Conservation (phyloP, 2,888 invertebrate species). For the Trimorus sp. region DNA sequence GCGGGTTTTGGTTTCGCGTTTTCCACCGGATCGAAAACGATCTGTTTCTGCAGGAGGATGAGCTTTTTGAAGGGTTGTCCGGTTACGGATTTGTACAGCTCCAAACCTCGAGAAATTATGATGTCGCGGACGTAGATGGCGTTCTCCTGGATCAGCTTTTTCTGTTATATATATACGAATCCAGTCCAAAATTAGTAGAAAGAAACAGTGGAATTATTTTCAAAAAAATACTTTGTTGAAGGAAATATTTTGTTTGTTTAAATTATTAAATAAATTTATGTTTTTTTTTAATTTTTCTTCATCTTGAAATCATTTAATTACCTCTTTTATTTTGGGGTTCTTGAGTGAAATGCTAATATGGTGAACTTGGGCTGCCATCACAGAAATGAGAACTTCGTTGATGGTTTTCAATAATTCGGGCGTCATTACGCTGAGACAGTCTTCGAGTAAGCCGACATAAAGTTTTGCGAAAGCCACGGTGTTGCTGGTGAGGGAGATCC, state of each 20-base stretch:
- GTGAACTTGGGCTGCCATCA: constrained; percentile 89
- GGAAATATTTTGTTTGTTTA: no score
- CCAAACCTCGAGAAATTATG: constrained; percentile 79
- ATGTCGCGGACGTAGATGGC: constrained; percentile 85
- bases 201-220: no score
- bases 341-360: constrained; percentile 84
- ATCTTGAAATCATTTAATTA: no score
- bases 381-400: constrained; percentile 87
- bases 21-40: constrained; percentile 84
- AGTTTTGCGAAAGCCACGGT: constrained; percentile 91
- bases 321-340: constrained; percentile 84
- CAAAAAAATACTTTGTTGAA: no score
- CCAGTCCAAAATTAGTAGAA: no score
- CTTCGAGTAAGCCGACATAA: constrained; percentile 88
- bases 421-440: constrained; percentile 89
- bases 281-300: no score
- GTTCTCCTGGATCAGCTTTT: constrained; percentile 88
- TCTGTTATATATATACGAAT: no score
- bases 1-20: constrained; percentile 83
- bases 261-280: no score
- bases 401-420: constrained; percentile 89
- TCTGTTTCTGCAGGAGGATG: constrained; percentile 81
- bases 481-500: constrained; percentile 90
- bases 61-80: constrained; percentile 76
- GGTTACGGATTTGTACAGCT: constrained; percentile 76